A percentile compares a stretch with the other conserved stretches of the same genome.
Evolutionary conservation across 2,797 vertebrate species (phyloP).

Genomic region (Silurus aristotelis): DNA sequence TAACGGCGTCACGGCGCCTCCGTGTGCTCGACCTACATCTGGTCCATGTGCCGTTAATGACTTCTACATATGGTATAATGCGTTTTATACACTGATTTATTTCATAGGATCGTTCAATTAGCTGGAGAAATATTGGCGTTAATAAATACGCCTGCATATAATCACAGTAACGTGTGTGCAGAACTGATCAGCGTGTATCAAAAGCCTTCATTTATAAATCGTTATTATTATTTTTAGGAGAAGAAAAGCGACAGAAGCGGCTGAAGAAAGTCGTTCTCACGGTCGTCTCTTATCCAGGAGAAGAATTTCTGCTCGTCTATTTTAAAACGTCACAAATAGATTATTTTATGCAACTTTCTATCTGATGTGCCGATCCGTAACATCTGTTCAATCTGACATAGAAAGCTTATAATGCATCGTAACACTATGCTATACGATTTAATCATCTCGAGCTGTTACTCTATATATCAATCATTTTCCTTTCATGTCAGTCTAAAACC

Average conservation of each 20-base stretch:
- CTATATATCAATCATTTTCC: too few relatives aligned
- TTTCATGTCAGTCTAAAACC: too few relatives aligned
- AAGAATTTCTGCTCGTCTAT: background rate
- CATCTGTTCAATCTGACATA: background rate
- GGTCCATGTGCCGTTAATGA: slow-evolving; percentile 5
- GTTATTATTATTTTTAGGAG: background rate
- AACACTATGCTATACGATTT: too few relatives aligned
- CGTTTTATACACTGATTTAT: slow-evolving; percentile 5
- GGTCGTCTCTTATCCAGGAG: background rate
- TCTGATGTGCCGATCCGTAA: background rate
- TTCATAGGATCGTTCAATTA: background rate
- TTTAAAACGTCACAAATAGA: background rate
- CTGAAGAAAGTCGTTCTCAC: background rate
- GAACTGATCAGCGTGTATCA: background rate
- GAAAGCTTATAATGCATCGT: background rate
- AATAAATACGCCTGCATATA: background rate
- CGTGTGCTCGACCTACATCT: slow-evolving; percentile 1
- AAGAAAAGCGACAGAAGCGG: background rate
- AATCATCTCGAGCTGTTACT: too few relatives aligned
- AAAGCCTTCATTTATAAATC: too few relatives aligned
- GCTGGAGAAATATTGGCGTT: slow-evolving; percentile 5
- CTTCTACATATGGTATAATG: slow-evolving; percentile 26
- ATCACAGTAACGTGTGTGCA: background rate
- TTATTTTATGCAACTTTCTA: background rate
- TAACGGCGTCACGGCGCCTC: background rate